A percentile compares a stretch with the other conserved stretches of the same genome.
Conservation (phyloP, 2,113 vertebrate genomes). For the Craseonycteris thonglongyai region DNA sequence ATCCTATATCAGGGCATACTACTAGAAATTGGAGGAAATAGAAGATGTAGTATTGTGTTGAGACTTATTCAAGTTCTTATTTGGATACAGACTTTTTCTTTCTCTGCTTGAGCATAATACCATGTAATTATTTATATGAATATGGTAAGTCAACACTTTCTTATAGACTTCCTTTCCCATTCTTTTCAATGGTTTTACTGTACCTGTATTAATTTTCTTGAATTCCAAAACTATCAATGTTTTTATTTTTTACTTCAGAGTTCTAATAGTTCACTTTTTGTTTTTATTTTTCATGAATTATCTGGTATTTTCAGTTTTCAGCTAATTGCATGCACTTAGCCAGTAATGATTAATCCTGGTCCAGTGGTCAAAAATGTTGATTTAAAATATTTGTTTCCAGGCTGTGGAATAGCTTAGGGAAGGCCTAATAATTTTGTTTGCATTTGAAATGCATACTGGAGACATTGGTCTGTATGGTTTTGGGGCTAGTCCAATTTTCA, state of each 20-base stretch:
- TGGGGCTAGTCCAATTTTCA: not conserved
- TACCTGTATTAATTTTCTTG: not conserved
- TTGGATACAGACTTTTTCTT: not conserved
- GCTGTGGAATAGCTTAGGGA: not conserved
- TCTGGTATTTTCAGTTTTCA: constrained; percentile 12
- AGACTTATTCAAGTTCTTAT: not conserved
- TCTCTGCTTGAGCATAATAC: not conserved
- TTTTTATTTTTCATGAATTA: constrained; percentile 32
- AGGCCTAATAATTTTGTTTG: not conserved
- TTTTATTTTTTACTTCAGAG: too few species aligned
- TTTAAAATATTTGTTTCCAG: constrained; percentile 13
- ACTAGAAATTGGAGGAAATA: not conserved
- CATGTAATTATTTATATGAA: not conserved
- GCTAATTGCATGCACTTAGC: not conserved
- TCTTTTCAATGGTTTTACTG: not conserved
- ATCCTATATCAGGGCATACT: not conserved
- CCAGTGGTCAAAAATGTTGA: constrained; percentile 21
- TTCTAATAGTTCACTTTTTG: not conserved
- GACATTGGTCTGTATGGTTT: not conserved
- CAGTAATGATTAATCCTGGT: constrained; percentile 35
- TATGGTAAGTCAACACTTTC: not conserved
- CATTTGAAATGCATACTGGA: not conserved
- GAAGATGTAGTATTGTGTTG: not conserved
- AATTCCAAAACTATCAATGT: too few species aligned
- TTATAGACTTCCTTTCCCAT: not conserved